Percentiles rank a stretch among this genome's conserved stretches.
Conservation (phyloP, 2,888 invertebrate species). For the Ephialtes manifestator region DNA sequence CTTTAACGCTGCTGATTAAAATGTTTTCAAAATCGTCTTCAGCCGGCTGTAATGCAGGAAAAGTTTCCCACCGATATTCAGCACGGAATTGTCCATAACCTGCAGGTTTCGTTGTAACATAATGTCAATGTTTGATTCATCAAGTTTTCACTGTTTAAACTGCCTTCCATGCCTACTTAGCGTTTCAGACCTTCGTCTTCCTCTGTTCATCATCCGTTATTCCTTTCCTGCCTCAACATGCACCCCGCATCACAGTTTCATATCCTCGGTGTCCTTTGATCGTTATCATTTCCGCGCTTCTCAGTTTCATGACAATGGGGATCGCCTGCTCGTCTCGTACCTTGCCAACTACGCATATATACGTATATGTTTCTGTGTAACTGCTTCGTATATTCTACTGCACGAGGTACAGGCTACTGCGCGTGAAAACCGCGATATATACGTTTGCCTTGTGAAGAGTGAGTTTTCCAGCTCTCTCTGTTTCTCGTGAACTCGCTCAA, state of each 20-base stretch:
- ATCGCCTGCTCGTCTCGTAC: slow-evolving; percentile 26
- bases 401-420: slow-evolving; percentile 1
- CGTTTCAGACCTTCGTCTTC: slow-evolving; percentile 4
- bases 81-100: neutral
- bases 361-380: neutral
- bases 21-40: slow-evolving; percentile 7
- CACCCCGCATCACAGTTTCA: neutral
- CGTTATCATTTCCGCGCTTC: slow-evolving; percentile 53
- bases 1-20: neutral
- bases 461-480: neutral
- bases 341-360: neutral
- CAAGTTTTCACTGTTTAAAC: slow-evolving; percentile 30
- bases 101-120: neutral
- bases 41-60: neutral
- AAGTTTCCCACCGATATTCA: neutral
- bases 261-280: slow-evolving; percentile 40
- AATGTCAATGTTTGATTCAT: slow-evolving; percentile 19
- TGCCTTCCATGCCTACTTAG: slow-evolving; percentile 29
- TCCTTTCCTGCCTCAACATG: slow-evolving; percentile 29
- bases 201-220: neutral
- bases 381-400: neutral
- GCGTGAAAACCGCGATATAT: slow-evolving; percentile 37
- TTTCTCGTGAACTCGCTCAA: neutral
- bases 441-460: slow-evolving; percentile 38
- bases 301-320: slow-evolving; percentile 49